Percentiles rank a stretch among this genome's conserved stretches.
phyloP scores from a whole-genome alignment of 1,140 invertebrate genomes.

The Trypoxylus dichotomus region DNA sequence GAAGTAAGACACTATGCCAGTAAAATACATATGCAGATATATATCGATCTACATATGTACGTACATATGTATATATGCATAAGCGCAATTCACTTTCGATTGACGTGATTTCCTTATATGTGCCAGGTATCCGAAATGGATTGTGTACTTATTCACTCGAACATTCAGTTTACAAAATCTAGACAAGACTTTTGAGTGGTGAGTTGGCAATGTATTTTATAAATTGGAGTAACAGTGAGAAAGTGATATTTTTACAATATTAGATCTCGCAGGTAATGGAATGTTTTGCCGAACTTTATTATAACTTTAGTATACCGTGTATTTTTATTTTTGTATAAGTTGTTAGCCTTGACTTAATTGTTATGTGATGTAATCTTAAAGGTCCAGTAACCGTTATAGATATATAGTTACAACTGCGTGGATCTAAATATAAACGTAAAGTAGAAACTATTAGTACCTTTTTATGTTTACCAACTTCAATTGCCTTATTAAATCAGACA shows the following conservation, averaged over 20 bases:
- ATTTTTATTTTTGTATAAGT: constrained; percentile 9
- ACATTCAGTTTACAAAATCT: background rate
- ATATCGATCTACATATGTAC: background rate
- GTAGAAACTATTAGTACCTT: background rate
- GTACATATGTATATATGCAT: background rate
- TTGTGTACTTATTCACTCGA: background rate
- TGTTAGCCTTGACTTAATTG: constrained; percentile 22
- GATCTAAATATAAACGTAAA: background rate
- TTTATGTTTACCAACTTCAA: no score
- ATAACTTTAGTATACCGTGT: background rate
- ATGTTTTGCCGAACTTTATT: background rate
- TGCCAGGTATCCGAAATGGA: background rate
- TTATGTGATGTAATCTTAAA: constrained; percentile 5
- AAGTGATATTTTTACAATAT: background rate
- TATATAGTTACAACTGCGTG: background rate
- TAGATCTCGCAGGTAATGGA: background rate
- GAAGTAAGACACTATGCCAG: background rate
- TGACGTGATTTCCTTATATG: constrained; percentile 4
- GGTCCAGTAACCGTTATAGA: background rate
- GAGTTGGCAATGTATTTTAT: background rate
- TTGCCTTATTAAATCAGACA: no score
- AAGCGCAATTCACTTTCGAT: constrained; percentile 8
- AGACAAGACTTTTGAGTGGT: background rate
- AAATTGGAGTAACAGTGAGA: background rate
- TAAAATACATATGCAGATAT: background rate